A percentile compares a stretch with the other conserved stretches of the same genome.
Evolutionary conservation across 2,797 vertebrate species (phyloP).

Genomic region (Anisognathus igniventris): DNA sequence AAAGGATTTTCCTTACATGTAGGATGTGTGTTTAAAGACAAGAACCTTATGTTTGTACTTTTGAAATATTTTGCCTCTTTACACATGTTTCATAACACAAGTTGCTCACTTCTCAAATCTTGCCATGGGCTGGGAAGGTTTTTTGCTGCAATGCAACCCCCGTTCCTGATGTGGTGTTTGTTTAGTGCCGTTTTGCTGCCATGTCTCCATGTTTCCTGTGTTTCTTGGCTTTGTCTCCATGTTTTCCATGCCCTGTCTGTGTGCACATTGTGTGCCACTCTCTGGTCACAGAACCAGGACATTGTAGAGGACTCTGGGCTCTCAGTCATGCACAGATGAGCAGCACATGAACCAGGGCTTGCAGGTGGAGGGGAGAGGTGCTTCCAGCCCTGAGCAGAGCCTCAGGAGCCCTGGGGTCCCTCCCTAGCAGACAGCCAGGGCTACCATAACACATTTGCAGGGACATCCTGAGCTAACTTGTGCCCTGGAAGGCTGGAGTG

Average conservation of each 20-base stretch:
- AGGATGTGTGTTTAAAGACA: neutral
- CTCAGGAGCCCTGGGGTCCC: neutral
- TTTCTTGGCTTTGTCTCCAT: neutral
- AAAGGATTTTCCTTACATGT: neutral
- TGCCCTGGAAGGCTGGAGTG: neutral
- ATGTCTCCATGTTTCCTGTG: neutral
- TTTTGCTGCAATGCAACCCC: neutral
- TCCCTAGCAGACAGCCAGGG: neutral
- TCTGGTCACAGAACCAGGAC: neutral
- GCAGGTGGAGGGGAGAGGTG: neutral
- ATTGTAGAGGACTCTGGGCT: neutral
- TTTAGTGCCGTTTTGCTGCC: neutral
- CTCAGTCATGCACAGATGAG: neutral
- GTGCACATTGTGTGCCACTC: neutral
- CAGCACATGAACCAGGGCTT: neutral
- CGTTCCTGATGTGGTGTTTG: fast-evolving
- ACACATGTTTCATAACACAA: neutral
- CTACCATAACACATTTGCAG: neutral
- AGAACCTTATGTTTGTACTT: neutral
- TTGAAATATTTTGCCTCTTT: neutral
- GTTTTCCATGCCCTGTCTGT: neutral
- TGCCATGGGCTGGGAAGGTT: neutral
- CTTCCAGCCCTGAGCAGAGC: neutral
- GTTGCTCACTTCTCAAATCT: neutral
- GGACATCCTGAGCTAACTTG: neutral